Evolutionary conservation across 2,888 invertebrate species (phyloP), one percentile per base, ranked within the genome.

Genomic region (Andrena bucephala): DNA sequence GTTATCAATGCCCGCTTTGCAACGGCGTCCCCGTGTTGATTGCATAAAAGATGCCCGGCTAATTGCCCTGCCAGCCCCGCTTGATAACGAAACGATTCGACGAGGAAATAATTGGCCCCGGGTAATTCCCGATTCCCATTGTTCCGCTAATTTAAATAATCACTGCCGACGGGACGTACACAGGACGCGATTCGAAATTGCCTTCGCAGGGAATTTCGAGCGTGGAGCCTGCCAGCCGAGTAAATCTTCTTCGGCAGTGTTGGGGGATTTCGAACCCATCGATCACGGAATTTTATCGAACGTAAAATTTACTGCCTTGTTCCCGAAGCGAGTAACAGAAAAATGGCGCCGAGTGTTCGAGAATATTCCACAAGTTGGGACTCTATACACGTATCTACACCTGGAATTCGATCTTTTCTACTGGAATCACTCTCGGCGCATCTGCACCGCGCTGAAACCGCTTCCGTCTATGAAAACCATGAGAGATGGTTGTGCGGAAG

Each of bases 31-130:
- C 63, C 24, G 20, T 59, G 48, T 63, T 72, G 68, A 77, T 77
- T 67, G 50, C 50, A 52, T 24, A 60, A 77, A 77, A 74, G 77
- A 77, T 74, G 59, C 10, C 48, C 13, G 24, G n/a, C 29, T 62
- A 77, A 79, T 75, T 75, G 57, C 27, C 4, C 27, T 1, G 60
- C 2, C 33, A 24, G 20, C 4, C 6, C 20, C 1, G 29, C 16
- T 10, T 20, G 42, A 60, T 33, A 48, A n/a, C 52, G 20, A 13
- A 6, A 33, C 67, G 27, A 24, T 52, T 20, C 10, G 20, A 62
- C 68, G 27, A 31, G 31, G 4, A 29, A 62, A 77, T 62, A 67
- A 67, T 77, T 71, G 66, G 10, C 16, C 13, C 4, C 31, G 42
- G 42, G 1, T 2, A 31, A 50, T 60, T n/a, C 16, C 7, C 42